Conservation (phyloP, 2,888 invertebrate species). For the Minunthozetes semirufus region DNA sequence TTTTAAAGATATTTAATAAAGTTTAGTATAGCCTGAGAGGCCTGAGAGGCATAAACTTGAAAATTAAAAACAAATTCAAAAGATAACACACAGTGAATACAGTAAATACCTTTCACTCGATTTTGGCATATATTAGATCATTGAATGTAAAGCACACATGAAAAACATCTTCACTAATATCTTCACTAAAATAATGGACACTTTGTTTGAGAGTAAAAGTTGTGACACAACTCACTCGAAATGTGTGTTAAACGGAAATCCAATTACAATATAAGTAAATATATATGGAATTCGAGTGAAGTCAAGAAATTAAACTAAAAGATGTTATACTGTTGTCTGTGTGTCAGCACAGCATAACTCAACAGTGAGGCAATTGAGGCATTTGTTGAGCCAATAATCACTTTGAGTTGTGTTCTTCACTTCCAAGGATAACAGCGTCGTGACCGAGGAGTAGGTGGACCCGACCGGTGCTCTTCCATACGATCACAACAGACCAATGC, state of each 20-base stretch:
- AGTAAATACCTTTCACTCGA: not conserved
- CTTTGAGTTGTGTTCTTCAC: not conserved
- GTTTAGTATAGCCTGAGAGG: too few relatives aligned
- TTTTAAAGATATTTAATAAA: not conserved
- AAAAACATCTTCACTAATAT: not conserved
- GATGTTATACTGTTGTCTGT: not conserved
- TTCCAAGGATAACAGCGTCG: conserved; percentile 18
- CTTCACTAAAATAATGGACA: not conserved
- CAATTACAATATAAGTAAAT: not conserved
- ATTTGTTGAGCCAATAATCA: too few relatives aligned
- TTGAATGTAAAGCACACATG: not conserved
- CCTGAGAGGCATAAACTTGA: conserved; percentile 13
- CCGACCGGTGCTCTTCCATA: not conserved
- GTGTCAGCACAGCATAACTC: not conserved
- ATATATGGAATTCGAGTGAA: not conserved
- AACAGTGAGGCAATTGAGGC: not conserved
- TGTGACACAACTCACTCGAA: not conserved
- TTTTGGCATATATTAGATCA: not conserved
- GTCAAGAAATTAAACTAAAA: not conserved
- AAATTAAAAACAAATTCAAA: not conserved
- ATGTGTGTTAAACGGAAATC: not conserved
- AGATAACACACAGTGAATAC: not conserved
- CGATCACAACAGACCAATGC: not conserved
- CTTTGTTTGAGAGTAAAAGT: not conserved
- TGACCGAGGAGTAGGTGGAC: conserved; percentile 18